Base-by-base conservation (phyloP, 2,888 invertebrate species). In the Glyphotaelius pellucidus region DNA sequence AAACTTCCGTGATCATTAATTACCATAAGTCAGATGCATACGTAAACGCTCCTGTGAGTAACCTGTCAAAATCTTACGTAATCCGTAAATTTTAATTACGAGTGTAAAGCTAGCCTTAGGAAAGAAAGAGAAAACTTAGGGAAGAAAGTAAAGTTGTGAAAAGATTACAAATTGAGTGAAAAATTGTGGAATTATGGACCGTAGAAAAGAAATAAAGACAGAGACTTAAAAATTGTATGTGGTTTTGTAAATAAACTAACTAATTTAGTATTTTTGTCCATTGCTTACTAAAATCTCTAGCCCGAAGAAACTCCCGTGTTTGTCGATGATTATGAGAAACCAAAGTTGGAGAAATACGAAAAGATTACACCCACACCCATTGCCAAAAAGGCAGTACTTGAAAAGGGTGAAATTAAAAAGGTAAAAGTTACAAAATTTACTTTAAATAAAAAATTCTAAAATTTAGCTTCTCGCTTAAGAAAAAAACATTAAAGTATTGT, bases 321-420 rank as follows among this genome's bases (percentile, higher is more conserved):
- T 94, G 95, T 96, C 80, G 97, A 97, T 90, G 98, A 98, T 95
- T 98, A 98, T 94, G 98, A 98, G 94, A 96, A 98, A 93, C 97
- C 98, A 5, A 97, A 97, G 42, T 96, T 98, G 93, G 98, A 98
- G 94, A 97, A 97, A 95, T 97, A 97, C 94, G 97, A 97, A 95
- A 97, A 97, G 94, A 94, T 96, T n/a, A 94, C 95, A 38, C 96
- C 96, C 11, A 96, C 96, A 92, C 95, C 96, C n/a, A 96, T 96
- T 92, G 95, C 96, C 30, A 95, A 95, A 83, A 94, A 94, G 93
- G 95, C 95, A 92, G 96, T 25, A 67, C n/a, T 67, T n/a, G 67
- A 67, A 67, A 67, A 67, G 25, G 67, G 67, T 67, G 67, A 67
- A 67, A 67, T n/a, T 67, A 67, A 67, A 67, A 67, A 67, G 67